Evolutionary conservation across 2,888 invertebrate species (phyloP).

Genomic region (Himalopsyche tibetana): DNA sequence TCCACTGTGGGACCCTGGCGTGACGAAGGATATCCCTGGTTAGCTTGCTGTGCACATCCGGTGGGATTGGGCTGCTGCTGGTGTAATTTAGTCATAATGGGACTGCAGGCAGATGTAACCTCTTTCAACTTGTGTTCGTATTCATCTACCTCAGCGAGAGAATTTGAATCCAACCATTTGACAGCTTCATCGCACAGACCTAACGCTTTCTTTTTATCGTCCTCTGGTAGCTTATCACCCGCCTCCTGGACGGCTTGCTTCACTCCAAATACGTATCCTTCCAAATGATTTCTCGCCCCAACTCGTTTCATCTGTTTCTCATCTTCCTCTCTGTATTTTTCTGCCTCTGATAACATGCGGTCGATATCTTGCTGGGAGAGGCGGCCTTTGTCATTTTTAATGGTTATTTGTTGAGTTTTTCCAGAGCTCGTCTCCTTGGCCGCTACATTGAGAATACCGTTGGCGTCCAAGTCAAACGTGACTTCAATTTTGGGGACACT

Average conservation of each 20-base stretch:
- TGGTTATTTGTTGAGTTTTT: slow-evolving; percentile 86
- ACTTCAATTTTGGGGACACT: slow-evolving; percentile 80
- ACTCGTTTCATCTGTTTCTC: slow-evolving; percentile 82
- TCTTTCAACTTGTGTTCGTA: slow-evolving; percentile 80
- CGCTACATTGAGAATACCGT: slow-evolving; percentile 89
- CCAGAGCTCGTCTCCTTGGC: slow-evolving; percentile 83
- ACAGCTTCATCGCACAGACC: slow-evolving; percentile 79
- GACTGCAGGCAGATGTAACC: slow-evolving; percentile 78
- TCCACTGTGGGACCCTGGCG: slow-evolving; percentile 6
- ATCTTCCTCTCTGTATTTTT: slow-evolving; percentile 62
- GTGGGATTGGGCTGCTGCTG: background rate
- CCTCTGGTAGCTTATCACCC: slow-evolving; percentile 78
- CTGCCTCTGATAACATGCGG: slow-evolving; percentile 78
- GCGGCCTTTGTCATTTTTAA: slow-evolving; percentile 89
- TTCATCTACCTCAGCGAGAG: slow-evolving; percentile 80
- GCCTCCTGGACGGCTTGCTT: slow-evolving; percentile 83
- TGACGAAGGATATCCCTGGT: background rate
- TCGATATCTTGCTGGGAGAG: slow-evolving; percentile 90
- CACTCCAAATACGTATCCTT: slow-evolving; percentile 82
- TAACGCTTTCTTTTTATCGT: slow-evolving; percentile 78
- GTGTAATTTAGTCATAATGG: slow-evolving; percentile 71
- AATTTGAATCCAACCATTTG: slow-evolving; percentile 84
- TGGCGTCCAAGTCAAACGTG: slow-evolving; percentile 85
- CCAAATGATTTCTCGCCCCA: slow-evolving; percentile 84
- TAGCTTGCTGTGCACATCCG: slow-evolving; percentile 13